phyloP scores from a whole-genome alignment of 2,888 invertebrate genomes.

The Sarcophaga carnaria region DNA sequence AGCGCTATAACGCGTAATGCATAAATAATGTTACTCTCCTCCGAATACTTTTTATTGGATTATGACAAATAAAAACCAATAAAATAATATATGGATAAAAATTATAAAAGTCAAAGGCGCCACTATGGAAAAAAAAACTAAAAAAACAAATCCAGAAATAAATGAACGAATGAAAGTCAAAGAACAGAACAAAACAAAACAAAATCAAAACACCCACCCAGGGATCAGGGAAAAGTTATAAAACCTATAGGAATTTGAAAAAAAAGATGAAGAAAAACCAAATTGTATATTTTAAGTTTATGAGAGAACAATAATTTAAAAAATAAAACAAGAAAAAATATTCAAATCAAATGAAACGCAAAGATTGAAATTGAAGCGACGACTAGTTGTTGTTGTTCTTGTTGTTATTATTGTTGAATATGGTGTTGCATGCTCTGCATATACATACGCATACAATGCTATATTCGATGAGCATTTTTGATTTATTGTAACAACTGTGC shows the following conservation, averaged over 20 bases:
- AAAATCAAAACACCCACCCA: slow-evolving; percentile 57
- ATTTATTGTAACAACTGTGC: slow-evolving; percentile 70
- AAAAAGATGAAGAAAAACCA: not conserved
- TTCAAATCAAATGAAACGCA: not conserved
- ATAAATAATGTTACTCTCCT: slow-evolving; percentile 58
- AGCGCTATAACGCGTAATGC: slow-evolving; percentile 54
- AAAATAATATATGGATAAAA: slow-evolving; percentile 56
- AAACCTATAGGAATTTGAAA: slow-evolving; percentile 29
- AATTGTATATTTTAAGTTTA: slow-evolving; percentile 37
- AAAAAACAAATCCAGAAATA: not conserved
- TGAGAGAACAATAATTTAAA: not conserved
- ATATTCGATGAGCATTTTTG: slow-evolving; percentile 68
- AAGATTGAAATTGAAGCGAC: slow-evolving; percentile 45
- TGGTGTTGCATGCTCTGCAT: slow-evolving; percentile 33
- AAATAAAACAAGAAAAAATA: slow-evolving; percentile 8
- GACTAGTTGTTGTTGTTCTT: slow-evolving; percentile 8
- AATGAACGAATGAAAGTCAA: not conserved
- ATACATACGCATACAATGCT: slow-evolving; percentile 46
- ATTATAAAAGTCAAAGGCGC: slow-evolving; percentile 67
- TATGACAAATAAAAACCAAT: slow-evolving; percentile 59
- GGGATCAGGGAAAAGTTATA: slow-evolving; percentile 54
- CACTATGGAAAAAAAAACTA: slow-evolving; percentile 25
- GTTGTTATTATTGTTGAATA: slow-evolving; percentile 5
- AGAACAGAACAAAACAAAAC: slow-evolving; percentile 28
- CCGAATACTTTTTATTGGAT: slow-evolving; percentile 50